Evolutionary conservation across 92 coral and sea anemone genomes (phyloP).

Genomic region (Porites cylindrica): DNA sequence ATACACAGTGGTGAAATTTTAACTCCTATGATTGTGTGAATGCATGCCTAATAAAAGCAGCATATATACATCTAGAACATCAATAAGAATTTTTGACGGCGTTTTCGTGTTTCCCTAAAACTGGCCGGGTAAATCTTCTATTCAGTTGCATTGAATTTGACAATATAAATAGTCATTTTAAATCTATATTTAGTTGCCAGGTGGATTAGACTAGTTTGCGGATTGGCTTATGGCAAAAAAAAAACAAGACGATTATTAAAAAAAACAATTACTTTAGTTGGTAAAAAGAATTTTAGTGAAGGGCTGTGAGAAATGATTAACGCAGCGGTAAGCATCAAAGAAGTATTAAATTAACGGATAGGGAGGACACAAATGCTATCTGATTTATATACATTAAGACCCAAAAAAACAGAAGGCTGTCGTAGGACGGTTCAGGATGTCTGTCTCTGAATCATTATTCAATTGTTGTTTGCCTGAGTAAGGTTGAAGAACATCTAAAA

Average conservation of each 20-base stretch:
- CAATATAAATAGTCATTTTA: neutral
- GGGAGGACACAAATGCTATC: conserved; percentile 2
- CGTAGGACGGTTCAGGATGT: neutral
- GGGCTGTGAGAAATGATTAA: neutral
- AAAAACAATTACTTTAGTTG: conserved; percentile 3
- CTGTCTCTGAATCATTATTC: neutral
- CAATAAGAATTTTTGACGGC: neutral
- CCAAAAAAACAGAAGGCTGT: neutral
- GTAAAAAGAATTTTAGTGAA: neutral
- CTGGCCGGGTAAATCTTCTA: too few species aligned
- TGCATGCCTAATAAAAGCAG: neutral
- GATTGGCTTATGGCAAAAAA: conserved; percentile 7
- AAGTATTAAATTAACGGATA: neutral
- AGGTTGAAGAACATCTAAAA: neutral
- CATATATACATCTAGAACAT: neutral
- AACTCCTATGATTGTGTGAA: neutral
- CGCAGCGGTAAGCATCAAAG: conserved; percentile 21
- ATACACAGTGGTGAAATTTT: neutral
- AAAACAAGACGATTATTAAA: neutral
- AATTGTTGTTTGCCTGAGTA: too few species aligned
- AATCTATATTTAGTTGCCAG: neutral
- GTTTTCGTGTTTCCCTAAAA: neutral
- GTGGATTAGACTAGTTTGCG: neutral
- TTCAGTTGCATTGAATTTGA: too few species aligned
- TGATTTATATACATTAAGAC: neutral